Percentiles rank a stretch among this genome's conserved stretches.
Evolutionary conservation across 2,797 vertebrate genomes (phyloP).

Genomic region (Hemibagrus guttatus): DNA sequence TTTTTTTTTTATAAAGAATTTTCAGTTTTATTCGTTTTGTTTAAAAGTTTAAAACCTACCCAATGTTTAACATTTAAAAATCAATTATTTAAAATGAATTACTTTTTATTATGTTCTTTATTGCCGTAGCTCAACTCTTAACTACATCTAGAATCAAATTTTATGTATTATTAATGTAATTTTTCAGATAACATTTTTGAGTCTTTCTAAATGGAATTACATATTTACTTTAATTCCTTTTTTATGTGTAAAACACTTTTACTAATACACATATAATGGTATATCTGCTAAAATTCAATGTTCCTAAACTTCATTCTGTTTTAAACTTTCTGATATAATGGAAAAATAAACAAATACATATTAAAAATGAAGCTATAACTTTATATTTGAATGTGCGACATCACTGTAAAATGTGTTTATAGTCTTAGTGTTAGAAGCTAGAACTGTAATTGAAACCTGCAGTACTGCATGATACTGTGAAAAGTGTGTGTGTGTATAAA

Average conservation of each 20-base stretch:
- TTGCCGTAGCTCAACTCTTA: too few species aligned
- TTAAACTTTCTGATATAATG: background rate
- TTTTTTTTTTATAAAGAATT: too few species aligned
- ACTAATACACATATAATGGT: too few species aligned
- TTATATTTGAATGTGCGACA: background rate
- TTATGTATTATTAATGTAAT: background rate
- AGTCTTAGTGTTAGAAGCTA: background rate
- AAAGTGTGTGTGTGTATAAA: conserved; percentile 7
- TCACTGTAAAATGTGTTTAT: background rate
- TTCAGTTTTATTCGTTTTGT: background rate
- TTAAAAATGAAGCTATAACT: background rate
- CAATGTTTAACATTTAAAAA: too few species aligned
- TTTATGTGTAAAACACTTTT: too few species aligned
- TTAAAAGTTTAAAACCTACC: too few species aligned
- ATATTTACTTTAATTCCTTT: background rate
- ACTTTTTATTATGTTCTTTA: background rate
- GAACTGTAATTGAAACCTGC: background rate
- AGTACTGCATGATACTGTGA: background rate
- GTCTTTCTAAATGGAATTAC: background rate
- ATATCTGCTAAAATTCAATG: background rate
- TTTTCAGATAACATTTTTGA: background rate
- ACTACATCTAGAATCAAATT: background rate
- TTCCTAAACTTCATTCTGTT: background rate
- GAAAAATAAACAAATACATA: background rate
- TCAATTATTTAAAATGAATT: background rate